Evolutionary conservation across 2,888 invertebrate genomes (phyloP).

Genomic region (Machimus rusticus): DNA sequence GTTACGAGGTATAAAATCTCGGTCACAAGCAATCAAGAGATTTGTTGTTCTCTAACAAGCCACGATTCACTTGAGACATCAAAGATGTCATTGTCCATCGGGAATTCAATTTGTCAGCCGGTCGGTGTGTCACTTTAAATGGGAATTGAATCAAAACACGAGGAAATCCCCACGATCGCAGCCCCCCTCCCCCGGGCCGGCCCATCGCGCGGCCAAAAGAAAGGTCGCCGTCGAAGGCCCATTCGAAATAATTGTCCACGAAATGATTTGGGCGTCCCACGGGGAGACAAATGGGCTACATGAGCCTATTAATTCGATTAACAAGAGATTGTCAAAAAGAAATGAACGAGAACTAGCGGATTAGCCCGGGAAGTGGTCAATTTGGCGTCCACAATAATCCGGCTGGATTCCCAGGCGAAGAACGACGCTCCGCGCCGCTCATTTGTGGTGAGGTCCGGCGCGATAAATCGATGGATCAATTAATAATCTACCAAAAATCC

Average conservation of each 20-base stretch:
- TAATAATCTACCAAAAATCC: conserved; percentile 8
- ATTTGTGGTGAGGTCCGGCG: background rate
- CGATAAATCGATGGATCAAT: conserved; percentile 4
- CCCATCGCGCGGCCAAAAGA: background rate
- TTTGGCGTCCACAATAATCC: background rate
- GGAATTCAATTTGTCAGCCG: background rate
- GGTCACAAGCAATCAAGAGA: background rate
- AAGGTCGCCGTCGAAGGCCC: background rate
- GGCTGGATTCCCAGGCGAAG: background rate
- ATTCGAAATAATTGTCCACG: conserved; percentile 15
- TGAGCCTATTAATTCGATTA: conserved; percentile 30
- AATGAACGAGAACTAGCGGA: conserved; percentile 11
- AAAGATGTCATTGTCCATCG: conserved; percentile 1
- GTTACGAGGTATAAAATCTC: background rate
- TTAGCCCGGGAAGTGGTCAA: conserved; percentile 28
- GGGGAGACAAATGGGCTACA: conserved; percentile 28
- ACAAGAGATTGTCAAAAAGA: conserved; percentile 19
- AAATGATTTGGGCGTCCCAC: background rate
- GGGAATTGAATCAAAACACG: background rate
- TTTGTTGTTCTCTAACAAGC: background rate
- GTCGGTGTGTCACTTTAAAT: background rate
- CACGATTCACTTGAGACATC: conserved; percentile 4
- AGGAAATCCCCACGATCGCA: background rate
- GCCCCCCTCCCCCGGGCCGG: background rate
- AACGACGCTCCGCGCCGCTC: background rate